Evolutionary conservation across 2,888 invertebrate species (phyloP).

Genomic region (Nomada goodeniana): DNA sequence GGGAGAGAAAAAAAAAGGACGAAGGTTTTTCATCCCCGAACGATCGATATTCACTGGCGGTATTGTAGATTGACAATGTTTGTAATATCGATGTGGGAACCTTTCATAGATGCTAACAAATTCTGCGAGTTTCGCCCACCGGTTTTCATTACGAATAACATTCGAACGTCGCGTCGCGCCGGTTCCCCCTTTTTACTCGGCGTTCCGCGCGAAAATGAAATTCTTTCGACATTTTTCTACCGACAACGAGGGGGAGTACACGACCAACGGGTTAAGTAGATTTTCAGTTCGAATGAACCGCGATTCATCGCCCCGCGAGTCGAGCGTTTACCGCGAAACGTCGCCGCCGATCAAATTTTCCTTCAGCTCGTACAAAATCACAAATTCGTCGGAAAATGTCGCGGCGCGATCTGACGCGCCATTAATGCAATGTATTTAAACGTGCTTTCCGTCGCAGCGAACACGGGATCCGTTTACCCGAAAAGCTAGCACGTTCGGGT

Average conservation of each 20-base stretch:
- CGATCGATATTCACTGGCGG: neutral
- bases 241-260: too few relatives aligned
- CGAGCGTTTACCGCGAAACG: neutral
- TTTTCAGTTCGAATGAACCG: neutral
- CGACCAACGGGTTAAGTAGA: neutral
- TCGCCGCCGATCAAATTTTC: neutral
- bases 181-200: too few relatives aligned
- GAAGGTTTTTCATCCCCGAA: neutral
- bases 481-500: neutral
- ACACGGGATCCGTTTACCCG: slow-evolving; percentile 12
- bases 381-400: slow-evolving; percentile 6
- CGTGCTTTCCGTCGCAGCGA: slow-evolving; percentile 15
- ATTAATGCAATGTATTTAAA: slow-evolving; percentile 49
- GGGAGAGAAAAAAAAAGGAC: neutral
- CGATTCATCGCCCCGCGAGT: neutral
- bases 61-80: too few relatives aligned
- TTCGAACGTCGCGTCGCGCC: too few relatives aligned
- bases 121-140: too few relatives aligned
- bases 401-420: neutral
- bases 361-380: slow-evolving; percentile 17
- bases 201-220: too few relatives aligned
- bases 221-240: too few relatives aligned
- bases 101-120: too few relatives aligned
- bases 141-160: too few relatives aligned
- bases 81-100: too few relatives aligned